Evolutionary conservation across 2,113 vertebrate genomes (phyloP).

Genomic region (Rhinichthys klamathensis): DNA sequence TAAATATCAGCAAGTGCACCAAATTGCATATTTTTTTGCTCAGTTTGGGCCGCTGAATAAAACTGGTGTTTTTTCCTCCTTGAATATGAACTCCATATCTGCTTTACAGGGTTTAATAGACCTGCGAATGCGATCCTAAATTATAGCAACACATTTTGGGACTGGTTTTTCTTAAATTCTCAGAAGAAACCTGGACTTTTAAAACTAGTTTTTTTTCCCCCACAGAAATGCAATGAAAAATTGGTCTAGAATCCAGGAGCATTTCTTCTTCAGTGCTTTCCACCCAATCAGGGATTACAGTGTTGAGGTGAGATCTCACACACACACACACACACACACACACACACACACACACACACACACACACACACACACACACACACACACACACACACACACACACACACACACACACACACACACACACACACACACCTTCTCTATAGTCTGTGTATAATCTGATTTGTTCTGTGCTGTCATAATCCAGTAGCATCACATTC

Average conservation of each 20-base stretch:
- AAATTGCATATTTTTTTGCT: not conserved
- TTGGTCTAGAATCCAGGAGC: constrained; percentile 92
- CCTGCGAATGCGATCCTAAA: not conserved
- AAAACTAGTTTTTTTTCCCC: not conserved
- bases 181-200: not conserved
- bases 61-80: not conserved
- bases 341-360: not conserved
- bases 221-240: constrained; percentile 90
- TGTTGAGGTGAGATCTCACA: constrained; percentile 48
- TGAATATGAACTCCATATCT: not conserved
- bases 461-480: not conserved
- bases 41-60: not conserved
- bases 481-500: not conserved
- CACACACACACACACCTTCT: not conserved
- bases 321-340: too few species aligned
- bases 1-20: not conserved
- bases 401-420: not conserved
- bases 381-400: not conserved
- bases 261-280: constrained; percentile 86
- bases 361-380: not conserved
- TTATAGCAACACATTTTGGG: not conserved
- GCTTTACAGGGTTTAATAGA: not conserved
- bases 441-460: not conserved
- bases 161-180: not conserved
- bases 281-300: constrained; percentile 57